Percentiles rank a stretch among this genome's conserved stretches.
phyloP scores from a whole-genome alignment of 2,113 vertebrate genomes.

The Tautogolabrus adspersus region DNA sequence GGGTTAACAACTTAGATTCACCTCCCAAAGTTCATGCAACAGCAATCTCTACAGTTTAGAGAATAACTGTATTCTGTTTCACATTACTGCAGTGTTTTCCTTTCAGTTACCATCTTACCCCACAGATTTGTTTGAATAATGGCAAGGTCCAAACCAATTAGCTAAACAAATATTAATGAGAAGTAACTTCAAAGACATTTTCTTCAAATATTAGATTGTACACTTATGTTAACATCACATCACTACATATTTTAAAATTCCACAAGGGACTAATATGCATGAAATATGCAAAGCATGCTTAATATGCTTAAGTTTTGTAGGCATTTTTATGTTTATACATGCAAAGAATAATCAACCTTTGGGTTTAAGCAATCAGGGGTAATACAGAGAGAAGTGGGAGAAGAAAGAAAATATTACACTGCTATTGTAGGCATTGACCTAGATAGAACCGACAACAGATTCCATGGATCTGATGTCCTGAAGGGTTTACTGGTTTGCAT shows the following conservation, averaged over 20 bases:
- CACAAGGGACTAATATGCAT: conserved; percentile 55
- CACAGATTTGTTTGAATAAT: conserved; percentile 28
- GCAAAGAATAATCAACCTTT: conserved; percentile 70
- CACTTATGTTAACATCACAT: conserved; percentile 54
- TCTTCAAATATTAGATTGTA: conserved; percentile 23
- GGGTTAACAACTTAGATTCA: conserved; percentile 48
- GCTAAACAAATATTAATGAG: conserved; percentile 38
- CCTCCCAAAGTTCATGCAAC: conserved; percentile 46
- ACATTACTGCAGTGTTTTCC: conserved; percentile 14
- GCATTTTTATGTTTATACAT: conserved; percentile 69
- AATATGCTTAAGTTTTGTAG: conserved; percentile 61
- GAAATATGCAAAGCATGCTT: conserved; percentile 57
- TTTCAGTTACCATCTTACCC: conserved; percentile 12
- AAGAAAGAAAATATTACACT: conserved; percentile 66
- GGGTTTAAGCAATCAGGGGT: conserved; percentile 64
- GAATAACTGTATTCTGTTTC: conserved; percentile 22
- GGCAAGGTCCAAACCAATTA: conserved; percentile 46
- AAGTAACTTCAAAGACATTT: conserved; percentile 40
- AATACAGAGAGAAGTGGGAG: conserved; percentile 46
- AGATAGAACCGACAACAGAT: conserved; percentile 84
- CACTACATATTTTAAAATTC: conserved; percentile 58
- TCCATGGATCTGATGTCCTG: conserved; percentile 83
- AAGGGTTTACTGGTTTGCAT: conserved; percentile 83
- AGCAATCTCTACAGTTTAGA: conserved; percentile 30
- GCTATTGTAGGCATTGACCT: conserved; percentile 86